A percentile compares a stretch with the other conserved stretches of the same genome.
These are phyloP conservation scores for Anisognathus igniventris DNA, from an alignment of 2,797 vertebrate genomes.

Conservation along the genomic window DNA sequence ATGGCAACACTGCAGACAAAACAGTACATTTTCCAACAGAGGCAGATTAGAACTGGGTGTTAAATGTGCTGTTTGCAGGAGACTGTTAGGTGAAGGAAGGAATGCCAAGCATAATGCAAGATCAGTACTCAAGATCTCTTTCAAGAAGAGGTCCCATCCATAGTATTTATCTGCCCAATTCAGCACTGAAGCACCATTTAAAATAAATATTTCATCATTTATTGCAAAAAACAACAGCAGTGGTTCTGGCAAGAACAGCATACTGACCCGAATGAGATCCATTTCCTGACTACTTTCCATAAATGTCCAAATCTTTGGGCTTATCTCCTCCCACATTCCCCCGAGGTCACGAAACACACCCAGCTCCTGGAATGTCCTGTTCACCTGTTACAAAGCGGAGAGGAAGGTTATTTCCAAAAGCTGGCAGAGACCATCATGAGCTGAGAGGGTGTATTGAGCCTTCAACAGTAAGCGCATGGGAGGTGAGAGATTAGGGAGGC, in stretches of 20 bases:
- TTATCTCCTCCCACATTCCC: slow-evolving; percentile 93
- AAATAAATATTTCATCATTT: background rate
- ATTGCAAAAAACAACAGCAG: background rate
- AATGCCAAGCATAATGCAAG: background rate
- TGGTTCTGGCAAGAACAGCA: background rate
- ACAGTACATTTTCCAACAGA: background rate
- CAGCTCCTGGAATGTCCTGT: slow-evolving; percentile 94
- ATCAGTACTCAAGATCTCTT: background rate
- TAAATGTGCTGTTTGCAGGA: background rate
- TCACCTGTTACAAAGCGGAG: slow-evolving; percentile 78
- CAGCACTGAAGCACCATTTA: background rate
- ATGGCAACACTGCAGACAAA: background rate
- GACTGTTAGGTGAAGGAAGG: background rate
- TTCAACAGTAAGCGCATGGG: background rate
- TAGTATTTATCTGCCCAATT: background rate
- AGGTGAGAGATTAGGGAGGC: background rate
- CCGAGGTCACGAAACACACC: slow-evolving; percentile 90
- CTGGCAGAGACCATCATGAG: background rate
- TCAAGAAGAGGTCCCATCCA: background rate
- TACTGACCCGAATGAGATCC: slow-evolving; percentile 84
- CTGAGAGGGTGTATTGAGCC: background rate
- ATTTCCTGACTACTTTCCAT: slow-evolving; percentile 91
- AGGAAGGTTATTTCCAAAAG: slow-evolving; percentile 20
- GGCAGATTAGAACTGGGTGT: background rate
- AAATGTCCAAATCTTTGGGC: slow-evolving; percentile 89